phyloP scores from a whole-genome alignment of 2,888 invertebrate species.

The Tuta absoluta region DNA sequence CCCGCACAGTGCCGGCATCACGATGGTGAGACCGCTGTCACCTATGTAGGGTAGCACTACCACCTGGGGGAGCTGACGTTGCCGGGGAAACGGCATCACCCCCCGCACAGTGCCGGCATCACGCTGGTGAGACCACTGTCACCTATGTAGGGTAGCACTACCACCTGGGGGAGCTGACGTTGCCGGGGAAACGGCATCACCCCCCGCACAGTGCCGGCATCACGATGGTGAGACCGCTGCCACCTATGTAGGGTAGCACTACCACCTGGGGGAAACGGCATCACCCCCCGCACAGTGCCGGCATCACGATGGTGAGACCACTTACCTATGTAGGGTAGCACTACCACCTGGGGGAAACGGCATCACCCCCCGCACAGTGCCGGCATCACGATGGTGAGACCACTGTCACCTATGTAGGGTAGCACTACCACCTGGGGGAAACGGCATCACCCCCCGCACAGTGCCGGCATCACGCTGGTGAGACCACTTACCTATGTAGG shows the following conservation, averaged over 20 bases:
- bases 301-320: neutral
- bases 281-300: neutral
- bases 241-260: no score
- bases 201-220: no score
- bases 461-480: neutral
- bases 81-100: conserved; percentile 76
- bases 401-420: no score
- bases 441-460: neutral
- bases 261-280: neutral
- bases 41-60: neutral
- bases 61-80: no score
- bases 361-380: no score
- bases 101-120: conserved; percentile 66
- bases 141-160: neutral
- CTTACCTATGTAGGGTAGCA: no score
- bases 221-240: no score
- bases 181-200: conserved; percentile 51
- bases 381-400: no score
- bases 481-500: no score
- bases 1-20: conserved; percentile 53
- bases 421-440: no score
- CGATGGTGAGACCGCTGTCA: conserved; percentile 66
- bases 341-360: neutral
- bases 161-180: conserved; percentile 84
- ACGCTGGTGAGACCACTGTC: conserved; percentile 68